Base-by-base conservation (phyloP, 2,113 vertebrate species). In the Salvelinus fontinalis region DNA sequence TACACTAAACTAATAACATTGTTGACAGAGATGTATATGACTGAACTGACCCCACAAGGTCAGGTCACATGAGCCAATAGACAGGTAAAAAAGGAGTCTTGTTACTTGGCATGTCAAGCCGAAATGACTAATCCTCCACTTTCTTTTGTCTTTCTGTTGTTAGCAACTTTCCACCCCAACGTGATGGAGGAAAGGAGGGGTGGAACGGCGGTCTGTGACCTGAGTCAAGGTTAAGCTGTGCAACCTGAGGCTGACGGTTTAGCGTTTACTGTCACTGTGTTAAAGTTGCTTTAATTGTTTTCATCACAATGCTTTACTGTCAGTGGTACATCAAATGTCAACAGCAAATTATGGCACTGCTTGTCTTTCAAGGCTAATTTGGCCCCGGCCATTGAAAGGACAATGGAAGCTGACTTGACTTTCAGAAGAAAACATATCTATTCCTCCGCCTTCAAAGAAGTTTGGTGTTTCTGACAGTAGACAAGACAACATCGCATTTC, bases 341-440 rank as follows among this genome's bases (percentile, higher is more conserved):
- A 80, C 71, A 75, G 81, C 71, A 77, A 81, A 80, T 87, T 78
- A 82, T 73, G 67, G 66, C n/a, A 73, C 49, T 72, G 75, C 69
- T 54, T 82, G 59, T n/a, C 0, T n/a, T 67, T 65, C 76, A 73
- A 64, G 80, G 80, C 66, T 80, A 70, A 84, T 82, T 79, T 71
- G 76, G 64, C 48, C 73, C 26, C 18, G 59, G 59, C 20, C n/a
- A 62, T 2, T 22, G 20, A 62, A 22, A 62, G 59, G 59, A 62
- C 59, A 62, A 24, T 62, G 59, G n/a, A 62, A 22, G 54, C 59
- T 9, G 59, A 62, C 4, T 22, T 62, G n/a, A 62, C 59, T 8
- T 62, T n/a, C n/a, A 22, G 59, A 3, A 22, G 59, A 22, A 62
- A 22, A 24, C 13, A 24, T 22, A 62, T 11, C 59, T 16, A 22